Conservation (phyloP, 2,113 vertebrate species). For the Oceanites oceanicus region DNA sequence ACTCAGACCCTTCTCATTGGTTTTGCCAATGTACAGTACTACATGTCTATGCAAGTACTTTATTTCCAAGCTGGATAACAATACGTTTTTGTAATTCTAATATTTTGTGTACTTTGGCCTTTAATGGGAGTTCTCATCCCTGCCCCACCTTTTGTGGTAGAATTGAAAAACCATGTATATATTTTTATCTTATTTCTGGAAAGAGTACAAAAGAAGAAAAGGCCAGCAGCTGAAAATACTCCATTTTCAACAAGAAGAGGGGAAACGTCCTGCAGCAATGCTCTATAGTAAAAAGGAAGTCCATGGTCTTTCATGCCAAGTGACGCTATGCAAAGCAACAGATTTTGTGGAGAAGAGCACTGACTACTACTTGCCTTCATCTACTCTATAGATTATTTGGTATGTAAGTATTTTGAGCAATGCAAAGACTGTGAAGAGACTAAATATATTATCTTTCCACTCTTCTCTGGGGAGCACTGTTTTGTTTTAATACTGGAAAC, state of each 20-base stretch:
- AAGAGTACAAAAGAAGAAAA: not conserved
- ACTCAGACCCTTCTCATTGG: not conserved
- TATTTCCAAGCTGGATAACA: not conserved
- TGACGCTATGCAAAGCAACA: not conserved
- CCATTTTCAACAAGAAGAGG: not conserved
- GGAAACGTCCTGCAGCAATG: not conserved
- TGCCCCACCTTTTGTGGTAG: not conserved
- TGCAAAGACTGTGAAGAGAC: not conserved
- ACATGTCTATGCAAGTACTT: not conserved
- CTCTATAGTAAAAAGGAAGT: not conserved
- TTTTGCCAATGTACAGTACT: not conserved
- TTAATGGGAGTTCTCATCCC: not conserved
- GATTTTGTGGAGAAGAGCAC: not conserved
- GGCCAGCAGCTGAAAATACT: not conserved
- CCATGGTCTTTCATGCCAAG: not conserved
- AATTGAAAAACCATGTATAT: not conserved
- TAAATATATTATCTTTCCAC: not conserved
- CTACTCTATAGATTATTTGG: not conserved
- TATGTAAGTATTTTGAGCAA: not conserved
- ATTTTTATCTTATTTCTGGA: not conserved
- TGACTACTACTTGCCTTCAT: not conserved
- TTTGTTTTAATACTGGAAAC: not conserved
- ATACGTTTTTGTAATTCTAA: not conserved
- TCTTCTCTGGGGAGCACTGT: not conserved
- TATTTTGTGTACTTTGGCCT: not conserved